Conservation (phyloP, 2,113 vertebrate species). For the Trinectes maculatus region DNA sequence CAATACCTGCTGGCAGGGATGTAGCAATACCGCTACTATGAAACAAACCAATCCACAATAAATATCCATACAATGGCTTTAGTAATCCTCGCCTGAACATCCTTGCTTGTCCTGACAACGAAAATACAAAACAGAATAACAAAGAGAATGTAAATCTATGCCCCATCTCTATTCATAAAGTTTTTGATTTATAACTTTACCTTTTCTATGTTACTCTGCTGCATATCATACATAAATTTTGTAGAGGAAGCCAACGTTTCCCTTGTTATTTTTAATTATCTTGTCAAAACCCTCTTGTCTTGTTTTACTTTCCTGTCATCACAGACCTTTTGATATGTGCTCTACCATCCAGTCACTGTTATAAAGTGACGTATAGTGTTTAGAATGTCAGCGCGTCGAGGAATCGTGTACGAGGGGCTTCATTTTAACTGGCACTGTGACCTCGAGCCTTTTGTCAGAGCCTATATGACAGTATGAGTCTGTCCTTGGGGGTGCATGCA, state of each 20-base stretch:
- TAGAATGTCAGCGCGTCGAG: background rate
- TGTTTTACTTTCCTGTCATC: no score
- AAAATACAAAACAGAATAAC: background rate
- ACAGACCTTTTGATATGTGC: conserved; percentile 15
- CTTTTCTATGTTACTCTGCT: background rate
- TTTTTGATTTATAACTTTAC: background rate
- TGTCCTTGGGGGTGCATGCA: conserved; percentile 35
- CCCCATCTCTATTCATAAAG: background rate
- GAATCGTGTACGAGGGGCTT: conserved; percentile 3
- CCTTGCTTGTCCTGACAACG: background rate
- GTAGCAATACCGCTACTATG: background rate
- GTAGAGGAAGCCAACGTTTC: background rate
- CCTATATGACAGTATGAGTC: conserved; percentile 21
- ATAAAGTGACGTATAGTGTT: background rate
- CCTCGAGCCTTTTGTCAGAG: conserved; percentile 13
- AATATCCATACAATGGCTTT: background rate
- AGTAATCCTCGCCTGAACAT: background rate
- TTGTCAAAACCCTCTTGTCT: background rate
- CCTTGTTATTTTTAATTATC: no score
- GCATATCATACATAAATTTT: background rate
- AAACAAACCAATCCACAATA: background rate
- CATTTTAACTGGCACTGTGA: conserved; percentile 12
- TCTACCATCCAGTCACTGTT: background rate
- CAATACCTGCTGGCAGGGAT: background rate
- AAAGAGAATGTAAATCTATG: background rate